Evolutionary conservation across 2,888 invertebrate species (phyloP), one percentile per base, ranked within the genome.

Genomic region (Ophion obscuratus): DNA sequence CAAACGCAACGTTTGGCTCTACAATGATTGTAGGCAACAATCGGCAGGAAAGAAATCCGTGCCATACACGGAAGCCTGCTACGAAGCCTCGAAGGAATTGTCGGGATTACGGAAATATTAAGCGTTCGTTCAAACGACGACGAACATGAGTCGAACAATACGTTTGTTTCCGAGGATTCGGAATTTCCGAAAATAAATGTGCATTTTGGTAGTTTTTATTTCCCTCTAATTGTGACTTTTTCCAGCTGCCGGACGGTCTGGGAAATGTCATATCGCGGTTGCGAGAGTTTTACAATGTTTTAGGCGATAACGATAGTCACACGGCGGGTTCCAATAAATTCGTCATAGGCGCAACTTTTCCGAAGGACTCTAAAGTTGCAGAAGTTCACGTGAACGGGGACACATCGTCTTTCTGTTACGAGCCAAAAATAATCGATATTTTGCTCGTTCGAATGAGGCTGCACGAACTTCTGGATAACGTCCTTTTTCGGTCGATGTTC

Each of bases 31-130:
- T 82, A 90, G 90, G 20, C 81, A 89, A 27, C 88, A 92, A 67
- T 83, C 89, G 0, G 73, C 83, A 62, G 91, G 87, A 9, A 93
- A 92, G 80, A 85, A 53, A 10, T 89, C 90, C 59, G 81, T 90
- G 7, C 92, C 93, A n/a, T 93, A 92, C 47, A 91, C 93, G 0
- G 90, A 92, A 77, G 91, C 93, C 67, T 94, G 94, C 77, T 93
- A 93, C 78, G 91, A 92, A 88, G 89, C 89, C 20, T 94, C 93
- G 7, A 92, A 89, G 76, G 93, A 94, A 90, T 89, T 94, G 79
- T 93, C 93, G 6, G 93, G 93, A 11, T 88, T 93, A 17, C 89
- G 93, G 81, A 92, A 90, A 80, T 94, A 93, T 85, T 86, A 91
- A 87, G 87, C 91, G 62, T 78, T 85, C 44, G 87, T 91, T 20